These are phyloP conservation scores for Ailuropoda melanoleuca DNA, from an alignment of 2,113 vertebrate genomes.

Conservation along the genomic window DNA sequence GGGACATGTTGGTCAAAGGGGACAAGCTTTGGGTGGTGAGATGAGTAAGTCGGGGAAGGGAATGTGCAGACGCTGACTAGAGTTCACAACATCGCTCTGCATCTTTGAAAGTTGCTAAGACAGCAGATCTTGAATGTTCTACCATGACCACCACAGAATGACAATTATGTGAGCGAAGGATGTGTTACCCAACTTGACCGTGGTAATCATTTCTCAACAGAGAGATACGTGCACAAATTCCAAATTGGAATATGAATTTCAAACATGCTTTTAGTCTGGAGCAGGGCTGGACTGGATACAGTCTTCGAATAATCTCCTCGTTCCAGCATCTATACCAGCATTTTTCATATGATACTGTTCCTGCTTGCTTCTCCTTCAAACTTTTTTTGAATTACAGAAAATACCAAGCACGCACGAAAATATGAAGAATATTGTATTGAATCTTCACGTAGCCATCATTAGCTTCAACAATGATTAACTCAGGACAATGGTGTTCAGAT, in stretches of 20 bases:
- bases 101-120: background rate
- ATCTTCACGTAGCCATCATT: background rate
- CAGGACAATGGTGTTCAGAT: background rate
- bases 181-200: background rate
- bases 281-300: background rate
- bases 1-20: background rate
- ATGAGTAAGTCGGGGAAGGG: background rate
- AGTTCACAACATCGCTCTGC: background rate
- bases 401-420: background rate
- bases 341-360: background rate
- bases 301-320: background rate
- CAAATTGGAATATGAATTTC: background rate
- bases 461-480: background rate
- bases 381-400: background rate
- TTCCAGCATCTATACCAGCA: background rate
- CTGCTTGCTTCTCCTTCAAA: background rate
- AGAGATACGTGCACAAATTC: background rate
- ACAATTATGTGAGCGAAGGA: background rate
- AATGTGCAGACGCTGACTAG: accelerated
- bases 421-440: background rate
- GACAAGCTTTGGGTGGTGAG: background rate
- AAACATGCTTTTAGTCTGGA: background rate
- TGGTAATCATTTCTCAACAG: background rate
- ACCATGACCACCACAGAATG: background rate
- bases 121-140: background rate